Conservation (phyloP, 1,140 invertebrate genomes). For the Apis florea region DNA sequence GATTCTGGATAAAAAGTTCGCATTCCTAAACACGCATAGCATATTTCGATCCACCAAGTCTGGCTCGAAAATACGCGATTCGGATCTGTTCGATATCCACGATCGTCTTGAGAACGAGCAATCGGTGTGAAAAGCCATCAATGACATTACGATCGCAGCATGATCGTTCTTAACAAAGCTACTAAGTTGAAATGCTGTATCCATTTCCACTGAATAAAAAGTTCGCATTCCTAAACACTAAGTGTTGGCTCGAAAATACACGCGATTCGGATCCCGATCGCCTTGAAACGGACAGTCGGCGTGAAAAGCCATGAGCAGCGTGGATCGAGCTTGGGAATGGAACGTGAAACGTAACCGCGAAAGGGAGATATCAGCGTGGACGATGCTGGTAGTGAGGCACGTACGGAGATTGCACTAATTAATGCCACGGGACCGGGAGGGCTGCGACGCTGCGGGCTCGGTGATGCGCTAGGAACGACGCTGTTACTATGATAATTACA, state of each 20-base stretch:
- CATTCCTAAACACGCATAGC: too few species aligned
- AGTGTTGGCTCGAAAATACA: too few species aligned
- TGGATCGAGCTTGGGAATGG: neutral
- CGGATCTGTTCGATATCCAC: too few species aligned
- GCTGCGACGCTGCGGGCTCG: conserved; percentile 47
- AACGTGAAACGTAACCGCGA: conserved; percentile 30
- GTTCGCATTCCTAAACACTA: fast-evolving
- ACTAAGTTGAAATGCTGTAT: too few species aligned
- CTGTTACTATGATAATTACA: conserved; percentile 72
- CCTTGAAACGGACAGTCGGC: neutral
- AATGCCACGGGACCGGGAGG: conserved; percentile 63
- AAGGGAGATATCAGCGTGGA: conserved; percentile 31
- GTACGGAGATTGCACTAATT: conserved; percentile 70
- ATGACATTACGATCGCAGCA: too few species aligned
- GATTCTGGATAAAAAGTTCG: too few species aligned
- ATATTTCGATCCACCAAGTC: too few species aligned
- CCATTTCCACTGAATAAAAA: too few species aligned
- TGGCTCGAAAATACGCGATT: too few species aligned
- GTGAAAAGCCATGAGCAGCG: neutral
- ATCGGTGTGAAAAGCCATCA: conserved; percentile 2
- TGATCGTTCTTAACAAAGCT: too few species aligned
- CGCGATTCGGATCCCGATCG: neutral
- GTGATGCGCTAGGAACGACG: conserved; percentile 67
- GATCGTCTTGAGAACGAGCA: neutral
- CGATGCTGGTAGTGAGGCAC: conserved; percentile 54